Percentiles rank a stretch among this genome's conserved stretches.
Conservation (phyloP, 2,888 invertebrate species). For the Harpagoxenus sublaevis region DNA sequence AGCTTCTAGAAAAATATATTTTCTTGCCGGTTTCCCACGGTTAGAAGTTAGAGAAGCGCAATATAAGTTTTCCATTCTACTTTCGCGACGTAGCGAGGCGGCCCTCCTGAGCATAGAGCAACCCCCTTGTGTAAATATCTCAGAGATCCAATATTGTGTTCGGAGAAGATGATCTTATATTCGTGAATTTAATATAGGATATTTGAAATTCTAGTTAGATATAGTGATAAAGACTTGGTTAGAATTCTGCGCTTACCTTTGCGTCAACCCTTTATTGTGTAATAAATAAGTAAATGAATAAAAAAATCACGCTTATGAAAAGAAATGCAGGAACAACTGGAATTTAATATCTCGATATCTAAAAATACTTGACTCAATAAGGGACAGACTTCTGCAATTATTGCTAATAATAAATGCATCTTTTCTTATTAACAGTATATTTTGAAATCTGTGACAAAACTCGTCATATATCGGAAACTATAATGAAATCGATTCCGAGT, state of each 20-base stretch:
- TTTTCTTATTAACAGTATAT: not conserved
- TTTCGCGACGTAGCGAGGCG: not conserved
- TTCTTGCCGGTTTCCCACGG: not conserved
- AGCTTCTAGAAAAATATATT: conserved; percentile 15
- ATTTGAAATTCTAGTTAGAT: conserved; percentile 25
- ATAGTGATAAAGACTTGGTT: not conserved
- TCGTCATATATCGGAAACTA: not conserved
- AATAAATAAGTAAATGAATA: not conserved
- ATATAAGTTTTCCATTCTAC: conserved; percentile 48
- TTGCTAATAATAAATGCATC: not conserved
- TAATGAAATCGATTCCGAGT: not conserved
- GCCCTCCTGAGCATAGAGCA: conserved; percentile 26
- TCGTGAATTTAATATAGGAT: conserved; percentile 31
- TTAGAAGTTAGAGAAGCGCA: conserved; percentile 6
- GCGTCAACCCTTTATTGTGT: not conserved
- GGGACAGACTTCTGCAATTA: not conserved
- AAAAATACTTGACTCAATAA: not conserved
- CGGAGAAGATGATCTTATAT: conserved; percentile 30
- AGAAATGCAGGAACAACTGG: not conserved
- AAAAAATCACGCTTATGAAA: not conserved
- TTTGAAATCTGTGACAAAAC: not conserved
- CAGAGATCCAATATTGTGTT: conserved; percentile 45
- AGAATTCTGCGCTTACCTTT: not conserved
- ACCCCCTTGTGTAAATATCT: conserved; percentile 48
- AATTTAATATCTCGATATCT: conserved; percentile 24